Conservation (phyloP, 1,140 invertebrate species). For the Camponotus vicinus region DNA sequence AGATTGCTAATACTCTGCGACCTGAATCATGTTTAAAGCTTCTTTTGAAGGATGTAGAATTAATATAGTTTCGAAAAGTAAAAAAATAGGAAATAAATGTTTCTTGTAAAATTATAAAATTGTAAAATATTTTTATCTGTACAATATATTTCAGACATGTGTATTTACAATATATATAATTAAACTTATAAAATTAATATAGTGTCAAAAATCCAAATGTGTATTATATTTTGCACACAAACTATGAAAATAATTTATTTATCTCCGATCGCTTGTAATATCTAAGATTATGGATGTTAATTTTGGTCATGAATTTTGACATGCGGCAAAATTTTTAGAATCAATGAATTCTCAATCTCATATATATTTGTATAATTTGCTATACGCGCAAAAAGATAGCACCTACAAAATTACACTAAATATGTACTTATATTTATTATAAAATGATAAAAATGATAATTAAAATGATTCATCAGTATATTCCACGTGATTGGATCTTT, state of each 20-base stretch:
- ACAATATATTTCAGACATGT: not conserved
- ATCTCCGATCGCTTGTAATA: not conserved
- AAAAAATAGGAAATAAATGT: not conserved
- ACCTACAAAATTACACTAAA: not conserved
- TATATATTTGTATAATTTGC: not conserved
- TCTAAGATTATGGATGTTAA: not conserved
- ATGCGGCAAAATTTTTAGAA: not conserved
- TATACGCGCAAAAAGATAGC: not conserved
- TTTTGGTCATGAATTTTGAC: not conserved
- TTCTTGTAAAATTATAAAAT: not conserved
- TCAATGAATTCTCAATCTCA: not conserved
- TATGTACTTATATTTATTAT: not conserved
- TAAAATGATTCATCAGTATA: not conserved
- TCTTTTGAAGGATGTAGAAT: not conserved
- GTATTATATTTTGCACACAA: slow-evolving; percentile 7
- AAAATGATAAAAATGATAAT: not conserved
- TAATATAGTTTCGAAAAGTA: not conserved
- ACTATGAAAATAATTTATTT: not conserved
- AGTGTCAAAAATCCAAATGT: not conserved
- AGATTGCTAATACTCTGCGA: not conserved
- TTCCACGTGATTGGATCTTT: not conserved
- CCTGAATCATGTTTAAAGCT: not conserved
- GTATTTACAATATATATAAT: not conserved
- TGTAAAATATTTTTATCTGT: slow-evolving; percentile 4
- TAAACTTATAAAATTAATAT: slow-evolving; percentile 23